These are phyloP conservation scores for Echeneis naucrates DNA, from an alignment of 2,797 vertebrate genomes.

Conservation along the genomic window DNA sequence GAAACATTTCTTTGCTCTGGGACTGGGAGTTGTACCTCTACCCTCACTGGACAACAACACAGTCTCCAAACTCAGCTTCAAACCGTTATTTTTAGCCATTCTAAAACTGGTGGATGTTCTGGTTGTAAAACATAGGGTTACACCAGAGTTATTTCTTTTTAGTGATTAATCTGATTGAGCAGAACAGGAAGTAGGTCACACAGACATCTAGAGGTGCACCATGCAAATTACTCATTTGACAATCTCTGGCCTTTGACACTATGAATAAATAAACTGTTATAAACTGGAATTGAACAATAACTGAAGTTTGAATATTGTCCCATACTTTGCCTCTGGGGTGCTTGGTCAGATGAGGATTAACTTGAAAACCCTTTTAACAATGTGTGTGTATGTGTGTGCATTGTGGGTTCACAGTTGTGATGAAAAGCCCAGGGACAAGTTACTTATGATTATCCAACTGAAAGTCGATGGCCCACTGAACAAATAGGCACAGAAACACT, in stretches of 20 bases:
- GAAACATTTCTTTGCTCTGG: not conserved
- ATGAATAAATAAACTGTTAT: too few relatives aligned
- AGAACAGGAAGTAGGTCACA: constrained; percentile 2
- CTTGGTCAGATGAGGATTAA: not conserved
- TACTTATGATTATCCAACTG: constrained; percentile 36
- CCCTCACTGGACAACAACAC: not conserved
- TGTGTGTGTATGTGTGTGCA: not conserved
- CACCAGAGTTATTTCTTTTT: not conserved
- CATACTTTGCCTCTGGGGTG: not conserved
- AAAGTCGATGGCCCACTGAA: constrained; percentile 29
- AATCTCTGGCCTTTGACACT: constrained; percentile 33
- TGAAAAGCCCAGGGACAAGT: not conserved
- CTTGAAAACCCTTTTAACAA: not conserved
- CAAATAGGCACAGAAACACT: constrained; percentile 4
- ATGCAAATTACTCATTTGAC: constrained; percentile 10
- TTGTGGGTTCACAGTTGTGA: too few relatives aligned
- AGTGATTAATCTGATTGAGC: not conserved
- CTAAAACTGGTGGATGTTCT: not conserved
- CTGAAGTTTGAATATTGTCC: not conserved
- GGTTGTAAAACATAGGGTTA: not conserved
- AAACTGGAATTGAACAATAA: not conserved
- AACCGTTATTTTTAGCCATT: not conserved
- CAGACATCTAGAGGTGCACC: not conserved
- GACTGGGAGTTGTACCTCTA: not conserved
- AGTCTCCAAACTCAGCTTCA: not conserved